phyloP scores from a whole-genome alignment of 2,113 vertebrate species.

The Carollia perspicillata region DNA sequence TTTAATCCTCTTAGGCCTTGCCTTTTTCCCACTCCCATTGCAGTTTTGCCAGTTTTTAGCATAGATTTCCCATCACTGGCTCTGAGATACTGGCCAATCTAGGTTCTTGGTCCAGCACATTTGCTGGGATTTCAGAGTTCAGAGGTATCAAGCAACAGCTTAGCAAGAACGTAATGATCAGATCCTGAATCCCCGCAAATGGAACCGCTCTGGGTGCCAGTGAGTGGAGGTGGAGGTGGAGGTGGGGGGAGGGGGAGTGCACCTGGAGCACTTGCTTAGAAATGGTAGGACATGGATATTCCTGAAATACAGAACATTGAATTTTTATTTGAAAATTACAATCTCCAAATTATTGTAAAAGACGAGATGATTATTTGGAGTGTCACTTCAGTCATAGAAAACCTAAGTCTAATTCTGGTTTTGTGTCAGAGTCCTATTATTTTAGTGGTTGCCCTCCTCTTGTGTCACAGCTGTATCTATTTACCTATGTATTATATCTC shows the following conservation, averaged over 20 bases:
- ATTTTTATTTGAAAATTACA: background rate
- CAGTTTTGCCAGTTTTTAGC: background rate
- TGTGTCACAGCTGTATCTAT: background rate
- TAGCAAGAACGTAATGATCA: background rate
- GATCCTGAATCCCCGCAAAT: background rate
- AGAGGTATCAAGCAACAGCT: background rate
- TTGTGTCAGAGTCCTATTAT: background rate
- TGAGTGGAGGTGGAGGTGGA: background rate
- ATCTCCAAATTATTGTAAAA: slow-evolving; percentile 1
- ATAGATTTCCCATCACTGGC: background rate
- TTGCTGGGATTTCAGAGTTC: background rate
- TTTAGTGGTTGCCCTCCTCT: background rate
- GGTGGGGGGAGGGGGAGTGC: too few species aligned
- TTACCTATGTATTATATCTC: background rate
- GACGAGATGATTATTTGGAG: background rate
- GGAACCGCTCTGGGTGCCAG: background rate
- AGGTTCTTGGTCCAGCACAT: background rate
- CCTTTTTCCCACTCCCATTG: background rate
- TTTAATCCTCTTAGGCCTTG: background rate
- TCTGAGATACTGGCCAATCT: background rate
- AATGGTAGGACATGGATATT: background rate
- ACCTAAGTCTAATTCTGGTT: background rate
- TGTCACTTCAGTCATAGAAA: background rate
- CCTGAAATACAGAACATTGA: background rate
- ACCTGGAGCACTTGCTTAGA: background rate